A percentile compares a stretch with the other conserved stretches of the same genome.
These are phyloP conservation scores for Platycheirus rosarum DNA, from an alignment of 2,888 invertebrate species.

Conservation along the genomic window DNA sequence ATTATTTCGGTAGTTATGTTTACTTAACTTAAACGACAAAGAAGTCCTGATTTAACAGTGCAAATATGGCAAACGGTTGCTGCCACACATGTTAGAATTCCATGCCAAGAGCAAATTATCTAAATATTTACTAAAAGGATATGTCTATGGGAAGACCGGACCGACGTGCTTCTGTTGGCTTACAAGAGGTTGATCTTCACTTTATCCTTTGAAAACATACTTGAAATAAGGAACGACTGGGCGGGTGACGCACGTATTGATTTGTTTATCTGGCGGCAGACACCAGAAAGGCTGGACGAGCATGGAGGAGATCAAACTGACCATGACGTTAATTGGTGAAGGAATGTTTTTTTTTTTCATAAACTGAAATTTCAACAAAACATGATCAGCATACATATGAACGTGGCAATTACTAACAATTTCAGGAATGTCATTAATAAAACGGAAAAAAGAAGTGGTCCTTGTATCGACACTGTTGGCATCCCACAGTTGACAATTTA, in stretches of 20 bases:
- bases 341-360: too few species aligned
- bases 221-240: slow-evolving; percentile 42
- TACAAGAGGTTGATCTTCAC: slow-evolving; percentile 35
- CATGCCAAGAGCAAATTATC: slow-evolving; percentile 11
- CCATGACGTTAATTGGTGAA: too few species aligned
- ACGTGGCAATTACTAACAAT: too few species aligned
- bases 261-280: slow-evolving; percentile 44
- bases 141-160: too few species aligned
- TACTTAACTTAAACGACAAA: slow-evolving; percentile 16
- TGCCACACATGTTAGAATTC: slow-evolving; percentile 30
- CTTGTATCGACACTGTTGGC: too few species aligned
- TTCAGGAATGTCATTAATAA: too few species aligned
- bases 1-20: slow-evolving; percentile 61
- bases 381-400: too few species aligned
- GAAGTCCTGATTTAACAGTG: slow-evolving; percentile 10
- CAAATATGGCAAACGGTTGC: slow-evolving; percentile 27
- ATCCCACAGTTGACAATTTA: too few species aligned
- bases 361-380: too few species aligned
- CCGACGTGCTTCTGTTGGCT: slow-evolving; percentile 41
- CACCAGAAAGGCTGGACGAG: slow-evolving; percentile 28
- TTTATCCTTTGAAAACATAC: slow-evolving; percentile 54
- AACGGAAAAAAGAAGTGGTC: too few species aligned
- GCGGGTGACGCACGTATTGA: too few species aligned
- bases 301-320: too few species aligned
- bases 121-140: slow-evolving; percentile 64